Base-by-base conservation (phyloP, 2,888 invertebrate species). In the Limnephilus marmoratus region DNA sequence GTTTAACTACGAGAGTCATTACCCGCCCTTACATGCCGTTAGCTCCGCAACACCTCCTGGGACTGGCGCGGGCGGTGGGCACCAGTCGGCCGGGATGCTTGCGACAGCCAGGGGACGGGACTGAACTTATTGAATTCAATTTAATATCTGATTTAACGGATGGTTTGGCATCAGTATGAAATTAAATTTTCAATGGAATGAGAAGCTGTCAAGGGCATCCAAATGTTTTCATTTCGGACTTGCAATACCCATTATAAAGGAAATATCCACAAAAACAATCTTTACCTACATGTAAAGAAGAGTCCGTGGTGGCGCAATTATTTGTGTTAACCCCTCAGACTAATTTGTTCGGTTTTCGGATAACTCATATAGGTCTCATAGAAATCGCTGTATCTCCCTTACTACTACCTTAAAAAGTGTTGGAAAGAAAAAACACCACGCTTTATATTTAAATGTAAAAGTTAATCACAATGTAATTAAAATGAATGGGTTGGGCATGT, bases 1-100 rank as follows among this genome's bases (percentile, higher is more conserved):
- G 68, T 68, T 68, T 68, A 68, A 68, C 68, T 68, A 68, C 18
- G 68, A 68, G 68, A 24, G 68, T 68, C 68, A 68, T 68, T 68
- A 68, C 68, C 68, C 68, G 68, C 68, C n/a, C 68, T 68, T 68
- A 68, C 68, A 68, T 68, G 68, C 68, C 68, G 68, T 68, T 68
- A 68, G 68, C 5, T n/a, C 68, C 68, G 24, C 24, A 68, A 68
- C 68, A 68, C 68, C 68, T 68, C 24, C 68, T 7, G 68, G 68
- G 68, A 68, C 68, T 24, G 15, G 15, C 49, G 2, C 68, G 24
- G 15, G 15, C 49, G 2, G 49, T 3, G 49, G 24, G 53, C 53
- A 53, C 15, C 15, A 15, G 53, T 12, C 13, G 49, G 53, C 4
- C 53, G 15, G 68, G 24, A 68, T 5, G 68, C 18, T 68, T 7